Conservation (phyloP, 2,113 vertebrate species). For the Bos taurus region ARS-UCD2.0 NC_037329.1:88730501-88731000, state of each 20-base stretch:
- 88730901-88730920: not conserved
- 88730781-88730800: conserved; percentile 25
- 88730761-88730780: not conserved
- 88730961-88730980: conserved; percentile 11
- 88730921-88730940: conserved; percentile 9
- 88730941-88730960: not conserved
- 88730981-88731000: not conserved
- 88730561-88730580: not conserved
- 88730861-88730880: conserved; percentile 20
- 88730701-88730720: not conserved
- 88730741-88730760: not conserved
- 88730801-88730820: not conserved
- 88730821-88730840: conserved; percentile 1
- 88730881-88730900: not conserved
- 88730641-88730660: not conserved
- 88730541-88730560: not conserved
- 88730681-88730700: not conserved
- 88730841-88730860: conserved; percentile 36
- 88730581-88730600: not conserved
- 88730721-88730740: conserved; percentile 28
- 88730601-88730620: not conserved
- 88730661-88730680: not conserved
- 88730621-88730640: not conserved
- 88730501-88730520: not conserved
- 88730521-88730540: not conserved